A percentile compares a stretch with the other conserved stretches of the same genome.
phyloP scores from a whole-genome alignment of 1,140 invertebrate genomes.

The Dendrolimus kikuchii region DNA sequence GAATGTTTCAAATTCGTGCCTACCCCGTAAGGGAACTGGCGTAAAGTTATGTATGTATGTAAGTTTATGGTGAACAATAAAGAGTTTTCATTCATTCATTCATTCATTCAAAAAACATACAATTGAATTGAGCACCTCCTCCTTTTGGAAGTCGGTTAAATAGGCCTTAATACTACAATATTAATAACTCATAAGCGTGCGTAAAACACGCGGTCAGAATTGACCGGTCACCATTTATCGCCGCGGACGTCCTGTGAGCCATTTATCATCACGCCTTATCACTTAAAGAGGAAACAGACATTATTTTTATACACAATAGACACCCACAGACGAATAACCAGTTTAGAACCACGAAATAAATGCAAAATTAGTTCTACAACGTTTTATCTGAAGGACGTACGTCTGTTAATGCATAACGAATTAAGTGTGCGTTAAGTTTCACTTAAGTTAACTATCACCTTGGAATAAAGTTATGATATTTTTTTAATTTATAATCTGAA shows the following conservation, averaged over 20 bases:
- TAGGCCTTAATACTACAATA: slow-evolving; percentile 1
- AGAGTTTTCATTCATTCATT: too few relatives aligned
- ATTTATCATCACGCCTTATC: slow-evolving; percentile 45
- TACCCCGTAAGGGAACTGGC: too few relatives aligned
- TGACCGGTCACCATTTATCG: slow-evolving; percentile 52
- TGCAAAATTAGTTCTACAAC: slow-evolving; percentile 30
- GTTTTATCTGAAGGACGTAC: slow-evolving; percentile 26
- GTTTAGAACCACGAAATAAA: slow-evolving; percentile 40
- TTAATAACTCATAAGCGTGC: not conserved
- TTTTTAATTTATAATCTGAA: too few relatives aligned
- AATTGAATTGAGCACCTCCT: too few relatives aligned
- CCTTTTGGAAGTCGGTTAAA: not conserved
- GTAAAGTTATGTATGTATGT: too few relatives aligned
- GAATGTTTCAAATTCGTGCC: too few relatives aligned
- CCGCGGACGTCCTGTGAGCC: slow-evolving; percentile 44
- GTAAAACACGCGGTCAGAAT: slow-evolving; percentile 22
- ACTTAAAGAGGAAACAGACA: slow-evolving; percentile 49
- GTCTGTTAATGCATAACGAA: slow-evolving; percentile 7
- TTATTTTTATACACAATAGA: slow-evolving; percentile 58
- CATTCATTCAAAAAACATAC: too few relatives aligned
- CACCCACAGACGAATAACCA: slow-evolving; percentile 21
- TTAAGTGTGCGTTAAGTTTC: too few relatives aligned
- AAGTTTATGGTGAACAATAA: too few relatives aligned
- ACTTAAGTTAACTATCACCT: too few relatives aligned
- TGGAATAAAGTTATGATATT: too few relatives aligned